Evolutionary conservation across 2,888 invertebrate genomes (phyloP).

Genomic region (Coleophora flavipennella): DNA sequence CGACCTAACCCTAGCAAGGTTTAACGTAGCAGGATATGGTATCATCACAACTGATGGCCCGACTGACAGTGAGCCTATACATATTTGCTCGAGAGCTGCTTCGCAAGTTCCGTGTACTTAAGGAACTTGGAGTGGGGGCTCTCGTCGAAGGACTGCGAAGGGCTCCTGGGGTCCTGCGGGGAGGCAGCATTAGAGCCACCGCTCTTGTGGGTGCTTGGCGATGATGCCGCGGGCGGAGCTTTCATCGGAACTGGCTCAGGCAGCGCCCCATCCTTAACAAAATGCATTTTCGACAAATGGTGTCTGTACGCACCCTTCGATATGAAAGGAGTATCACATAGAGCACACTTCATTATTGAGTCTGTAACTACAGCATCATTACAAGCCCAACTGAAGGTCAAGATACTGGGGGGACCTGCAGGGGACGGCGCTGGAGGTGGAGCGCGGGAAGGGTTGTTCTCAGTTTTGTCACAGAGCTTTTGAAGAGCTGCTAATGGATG

Average conservation of each 20-base stretch:
- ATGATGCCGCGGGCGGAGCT: conserved; percentile 56
- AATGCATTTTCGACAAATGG: conserved; percentile 96
- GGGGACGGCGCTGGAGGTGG: conserved; percentile 68
- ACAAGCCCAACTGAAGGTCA: conserved; percentile 96
- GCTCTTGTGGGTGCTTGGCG: conserved; percentile 57
- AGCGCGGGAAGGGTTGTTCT: conserved; percentile 78
- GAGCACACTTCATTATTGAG: conserved; percentile 94
- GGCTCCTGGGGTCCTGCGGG: conserved; percentile 73
- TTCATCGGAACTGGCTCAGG: conserved; percentile 81
- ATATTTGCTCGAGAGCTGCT: conserved; percentile 97
- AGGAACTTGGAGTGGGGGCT: conserved; percentile 97
- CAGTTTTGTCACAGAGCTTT: conserved; percentile 96
- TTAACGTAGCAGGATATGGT: conserved; percentile 82
- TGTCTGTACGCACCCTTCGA: conserved; percentile 98
- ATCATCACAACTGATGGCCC: conserved; percentile 77
- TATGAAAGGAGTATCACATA: conserved; percentile 95
- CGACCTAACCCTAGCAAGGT: conserved; percentile 67
- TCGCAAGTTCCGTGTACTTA: conserved; percentile 98
- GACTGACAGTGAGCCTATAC: conserved; percentile 75
- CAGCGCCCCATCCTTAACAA: conserved; percentile 91
- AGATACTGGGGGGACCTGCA: conserved; percentile 84
- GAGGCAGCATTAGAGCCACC: conserved; percentile 56
- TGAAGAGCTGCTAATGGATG: conserved; percentile 96
- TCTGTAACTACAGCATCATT: conserved; percentile 93
- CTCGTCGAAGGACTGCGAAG: conserved; percentile 82